Evolutionary conservation across 2,113 vertebrate species (phyloP), one percentile per base, ranked within the genome.

Genomic region (Tringa solitaria): DNA sequence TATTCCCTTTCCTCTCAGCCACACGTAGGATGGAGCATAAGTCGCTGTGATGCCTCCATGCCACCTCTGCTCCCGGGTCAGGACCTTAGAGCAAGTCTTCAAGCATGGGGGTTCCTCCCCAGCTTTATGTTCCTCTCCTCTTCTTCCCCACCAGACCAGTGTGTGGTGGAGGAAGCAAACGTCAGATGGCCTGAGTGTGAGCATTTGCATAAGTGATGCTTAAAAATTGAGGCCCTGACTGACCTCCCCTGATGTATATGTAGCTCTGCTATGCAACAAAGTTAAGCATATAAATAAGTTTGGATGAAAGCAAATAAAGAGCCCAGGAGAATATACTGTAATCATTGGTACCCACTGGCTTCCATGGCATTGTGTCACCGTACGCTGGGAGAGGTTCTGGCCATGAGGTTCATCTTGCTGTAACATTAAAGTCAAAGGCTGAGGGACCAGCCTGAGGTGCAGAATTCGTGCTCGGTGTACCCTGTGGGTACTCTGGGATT

Each of bases 291-390:
- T 45, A 12, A 79, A 22, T 12, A 23, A 67, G 35, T 48, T 63
- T 48, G 64, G 22, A 26, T 87, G 69, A 43, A 76, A 50, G 35
- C 35, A 17, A 86, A 23, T 30, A 67, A 76, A 45, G 50, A 23
- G 22, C 37, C 12, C 4, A 7, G 30, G 39, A 88, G 59, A 69
- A 41, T 18, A 8, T 41, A 7, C 61, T 74, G 45, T 22, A 43
- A 39, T 23, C 53, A 18, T 30, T 1, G 1, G 37, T 46, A 32
- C 7, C 30, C 4, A 1, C 1, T 60, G 76, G 53, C 64, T 59
- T 74, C 33, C 4, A 0, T 26, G 39, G 11, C 1, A 4, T 24
- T 73, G 30, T 10, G 21, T 59, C 15, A 11, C 59, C 1, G 0
- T 27, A 28, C 2, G 2, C 22, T 39, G 45, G 37, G 64, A 68